Conservation (phyloP, 2,797 vertebrate genomes). For the Brachyrhaphis roseni region DNA sequence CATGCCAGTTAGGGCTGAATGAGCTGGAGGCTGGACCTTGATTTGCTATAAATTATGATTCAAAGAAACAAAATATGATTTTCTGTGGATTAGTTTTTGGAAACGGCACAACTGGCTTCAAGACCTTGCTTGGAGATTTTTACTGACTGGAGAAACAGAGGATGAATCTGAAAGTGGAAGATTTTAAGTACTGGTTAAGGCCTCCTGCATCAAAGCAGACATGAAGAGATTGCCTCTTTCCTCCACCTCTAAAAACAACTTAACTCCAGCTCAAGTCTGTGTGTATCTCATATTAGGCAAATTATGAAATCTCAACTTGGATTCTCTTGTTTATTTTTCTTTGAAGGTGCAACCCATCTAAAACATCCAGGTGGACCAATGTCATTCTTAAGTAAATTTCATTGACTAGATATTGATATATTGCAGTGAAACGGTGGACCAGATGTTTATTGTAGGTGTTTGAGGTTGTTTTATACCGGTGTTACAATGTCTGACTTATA, state of each 20-base stretch:
- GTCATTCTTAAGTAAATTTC: background rate
- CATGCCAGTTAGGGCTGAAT: conserved; percentile 12
- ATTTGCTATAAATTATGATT: conserved; percentile 19
- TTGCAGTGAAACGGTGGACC: background rate
- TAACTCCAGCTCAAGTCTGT: background rate
- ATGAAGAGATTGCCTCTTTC: background rate
- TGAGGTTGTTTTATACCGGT: background rate
- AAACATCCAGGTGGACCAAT: background rate
- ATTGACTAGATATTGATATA: background rate
- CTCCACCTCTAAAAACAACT: background rate
- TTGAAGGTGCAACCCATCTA: background rate
- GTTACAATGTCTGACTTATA: background rate
- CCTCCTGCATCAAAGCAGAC: background rate
- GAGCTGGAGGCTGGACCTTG: conserved; percentile 13
- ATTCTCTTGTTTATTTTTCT: background rate
- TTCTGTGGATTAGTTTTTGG: background rate
- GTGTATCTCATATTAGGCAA: background rate
- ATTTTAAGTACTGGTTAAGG: background rate
- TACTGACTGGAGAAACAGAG: background rate
- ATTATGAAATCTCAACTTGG: background rate
- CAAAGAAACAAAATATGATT: conserved; percentile 8
- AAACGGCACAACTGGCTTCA: background rate
- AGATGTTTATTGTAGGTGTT: background rate
- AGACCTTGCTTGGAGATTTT: background rate
- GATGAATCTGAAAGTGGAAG: background rate